phyloP scores from a whole-genome alignment of 2,888 invertebrate genomes.

The Diadromus collaris region DNA sequence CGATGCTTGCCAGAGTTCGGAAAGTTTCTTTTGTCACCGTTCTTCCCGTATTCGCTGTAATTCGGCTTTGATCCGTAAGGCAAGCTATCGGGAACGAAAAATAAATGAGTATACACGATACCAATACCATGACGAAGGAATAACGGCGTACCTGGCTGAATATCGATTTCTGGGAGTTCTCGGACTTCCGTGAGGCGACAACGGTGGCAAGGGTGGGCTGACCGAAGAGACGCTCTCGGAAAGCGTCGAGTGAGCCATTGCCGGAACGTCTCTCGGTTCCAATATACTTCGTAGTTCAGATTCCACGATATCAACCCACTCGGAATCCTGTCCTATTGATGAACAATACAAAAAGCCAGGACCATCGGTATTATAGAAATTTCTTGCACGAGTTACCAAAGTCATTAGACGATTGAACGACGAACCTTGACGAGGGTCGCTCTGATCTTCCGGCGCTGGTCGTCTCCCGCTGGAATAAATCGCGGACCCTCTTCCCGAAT shows the following conservation, averaged over 20 bases:
- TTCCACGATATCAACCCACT: slow-evolving; percentile 92
- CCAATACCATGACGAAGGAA: neutral
- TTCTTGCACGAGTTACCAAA: neutral
- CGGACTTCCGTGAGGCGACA: slow-evolving; percentile 85
- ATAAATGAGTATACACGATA: neutral
- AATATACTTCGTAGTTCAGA: slow-evolving; percentile 89
- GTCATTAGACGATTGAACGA: neutral
- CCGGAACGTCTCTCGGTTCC: slow-evolving; percentile 86
- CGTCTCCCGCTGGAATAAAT: slow-evolving; percentile 89
- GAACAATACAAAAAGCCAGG: slow-evolving; percentile 5
- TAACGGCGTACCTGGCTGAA: slow-evolving; percentile 72
- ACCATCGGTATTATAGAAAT: neutral
- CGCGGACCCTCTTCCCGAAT: slow-evolving; percentile 91
- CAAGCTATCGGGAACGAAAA: slow-evolving; percentile 80
- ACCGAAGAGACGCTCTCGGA: slow-evolving; percentile 87
- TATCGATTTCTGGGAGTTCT: slow-evolving; percentile 77
- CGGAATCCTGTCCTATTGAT: slow-evolving; percentile 83
- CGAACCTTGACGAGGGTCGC: slow-evolving; percentile 73
- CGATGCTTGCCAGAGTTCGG: slow-evolving; percentile 74
- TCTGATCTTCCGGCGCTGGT: slow-evolving; percentile 80
- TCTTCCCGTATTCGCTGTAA: slow-evolving; percentile 81
- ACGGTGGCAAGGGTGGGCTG: slow-evolving; percentile 89
- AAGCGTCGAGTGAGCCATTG: slow-evolving; percentile 85
- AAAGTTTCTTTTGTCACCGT: slow-evolving; percentile 77
- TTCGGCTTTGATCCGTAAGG: slow-evolving; percentile 85